Conservation (phyloP, 2,888 invertebrate genomes). For the Globia sparganii region DNA sequence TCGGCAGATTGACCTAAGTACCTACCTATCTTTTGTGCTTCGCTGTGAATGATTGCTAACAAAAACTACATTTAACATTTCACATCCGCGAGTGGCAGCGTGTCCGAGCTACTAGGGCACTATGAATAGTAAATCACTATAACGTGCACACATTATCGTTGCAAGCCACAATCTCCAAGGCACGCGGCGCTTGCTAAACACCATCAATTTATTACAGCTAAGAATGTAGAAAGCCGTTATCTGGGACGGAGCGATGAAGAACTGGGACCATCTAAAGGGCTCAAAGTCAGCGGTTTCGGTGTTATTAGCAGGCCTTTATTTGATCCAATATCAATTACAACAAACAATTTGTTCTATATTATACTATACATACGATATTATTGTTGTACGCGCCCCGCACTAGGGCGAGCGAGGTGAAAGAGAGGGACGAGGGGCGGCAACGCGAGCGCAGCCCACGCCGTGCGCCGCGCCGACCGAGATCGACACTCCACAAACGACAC, state of each 20-base stretch:
- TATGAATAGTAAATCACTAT: constrained; percentile 41
- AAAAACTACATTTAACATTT: not conserved
- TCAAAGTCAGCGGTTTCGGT: constrained; percentile 22
- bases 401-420: too few relatives aligned
- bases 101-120: constrained; percentile 29
- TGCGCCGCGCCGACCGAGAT: too few relatives aligned
- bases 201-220: constrained; percentile 68
- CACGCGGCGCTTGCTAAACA: constrained; percentile 55
- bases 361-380: not conserved
- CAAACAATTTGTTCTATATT: not conserved
- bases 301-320: not conserved
- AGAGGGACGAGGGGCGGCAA: too few relatives aligned
- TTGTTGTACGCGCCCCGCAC: too few relatives aligned
- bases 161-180: constrained; percentile 48
- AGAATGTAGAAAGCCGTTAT: constrained; percentile 65
- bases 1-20: not conserved
- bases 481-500: too few relatives aligned
- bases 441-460: too few relatives aligned
- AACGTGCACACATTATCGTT: constrained; percentile 49
- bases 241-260: constrained; percentile 45
- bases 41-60: not conserved
- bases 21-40: not conserved
- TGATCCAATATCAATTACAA: not conserved
- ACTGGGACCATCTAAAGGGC: constrained; percentile 46
- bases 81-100: constrained; percentile 1